phyloP scores from a whole-genome alignment of 1,140 invertebrate species.

The Drosophila virilis region DNA sequence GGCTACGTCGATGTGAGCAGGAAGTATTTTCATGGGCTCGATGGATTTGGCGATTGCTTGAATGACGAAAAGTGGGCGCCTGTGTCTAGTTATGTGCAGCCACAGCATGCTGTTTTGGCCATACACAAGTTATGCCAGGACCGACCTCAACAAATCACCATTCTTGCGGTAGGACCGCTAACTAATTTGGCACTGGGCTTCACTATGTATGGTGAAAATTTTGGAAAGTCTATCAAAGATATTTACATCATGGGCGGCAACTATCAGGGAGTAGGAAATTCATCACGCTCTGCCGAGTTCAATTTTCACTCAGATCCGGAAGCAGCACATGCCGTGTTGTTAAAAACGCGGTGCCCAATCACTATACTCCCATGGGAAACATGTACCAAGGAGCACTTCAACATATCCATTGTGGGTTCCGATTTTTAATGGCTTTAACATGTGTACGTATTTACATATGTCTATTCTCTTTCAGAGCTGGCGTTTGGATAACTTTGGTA shows the following conservation, averaged over 20 bases:
- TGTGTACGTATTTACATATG: not conserved
- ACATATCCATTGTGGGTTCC: slow-evolving; percentile 85
- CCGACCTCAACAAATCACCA: slow-evolving; percentile 84
- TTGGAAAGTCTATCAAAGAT: slow-evolving; percentile 87
- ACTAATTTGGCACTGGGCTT: slow-evolving; percentile 91
- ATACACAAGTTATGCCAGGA: slow-evolving; percentile 85
- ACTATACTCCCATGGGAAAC: slow-evolving; percentile 88
- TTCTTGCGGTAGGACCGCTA: slow-evolving; percentile 90
- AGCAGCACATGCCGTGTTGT: slow-evolving; percentile 89
- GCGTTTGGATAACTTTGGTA: slow-evolving; percentile 82
- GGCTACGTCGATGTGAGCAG: slow-evolving; percentile 51
- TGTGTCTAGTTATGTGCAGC: slow-evolving; percentile 50
- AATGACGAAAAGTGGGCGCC: slow-evolving; percentile 7
- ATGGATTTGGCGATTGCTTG: slow-evolving; percentile 88
- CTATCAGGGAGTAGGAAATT: slow-evolving; percentile 88
- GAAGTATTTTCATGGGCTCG: slow-evolving; percentile 85
- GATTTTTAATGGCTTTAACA: not conserved
- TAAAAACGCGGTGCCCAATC: slow-evolving; percentile 86
- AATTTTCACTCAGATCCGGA: slow-evolving; percentile 93
- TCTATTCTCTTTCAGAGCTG: slow-evolving; percentile 85
- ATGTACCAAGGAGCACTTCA: slow-evolving; percentile 83
- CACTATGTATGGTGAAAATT: slow-evolving; percentile 87
- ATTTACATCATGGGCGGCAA: slow-evolving; percentile 92
- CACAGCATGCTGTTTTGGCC: slow-evolving; percentile 79
- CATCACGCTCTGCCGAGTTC: slow-evolving; percentile 89